Base-by-base conservation (phyloP, 2,888 invertebrate genomes). In the Cephus pulcher region DNA sequence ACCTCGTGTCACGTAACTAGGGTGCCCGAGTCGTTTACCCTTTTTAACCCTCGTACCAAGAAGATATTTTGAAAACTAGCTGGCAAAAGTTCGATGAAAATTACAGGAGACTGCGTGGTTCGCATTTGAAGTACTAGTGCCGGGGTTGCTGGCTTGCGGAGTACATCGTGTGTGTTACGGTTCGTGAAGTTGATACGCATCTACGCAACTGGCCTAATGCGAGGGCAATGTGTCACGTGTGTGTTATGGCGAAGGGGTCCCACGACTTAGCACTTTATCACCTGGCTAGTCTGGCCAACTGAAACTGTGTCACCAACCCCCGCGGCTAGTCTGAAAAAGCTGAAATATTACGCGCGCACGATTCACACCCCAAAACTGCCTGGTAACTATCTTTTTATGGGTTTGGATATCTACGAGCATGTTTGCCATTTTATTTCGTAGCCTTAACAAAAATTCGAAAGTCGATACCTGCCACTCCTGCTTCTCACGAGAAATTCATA, bases 161-260 rank as follows among this genome's bases (percentile, higher is more conserved):
- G 33, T 23, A 71, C 71, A 32, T 71, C 23, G 71, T 32, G 71
- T 71, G 71, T 71, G 71, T 71, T 86, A 89, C 86, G 88, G 85
- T 88, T 84, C 83, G 87, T 80, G 75, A 84, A 85, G 73, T 83
- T 84, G 88, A 88, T 88, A 88, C 82, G 83, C 84, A 89, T 89
- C 87, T 86, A 87, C 84, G 86, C 84, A 83, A 87, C 85, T 82
- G 81, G 81, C 77, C 84, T 84, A 84, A 86, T 85, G 82, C 82
- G 81, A 79, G 82, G 81, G 82, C 82, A 82, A 82, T 83, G 83
- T 80, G 82, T 84, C 84, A 82, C 79, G 75, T 78, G 75, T 78
- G 77, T 77, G 80, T 81, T 82, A 83, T 78, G 80, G 77, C 78
- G 80, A 82, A 83, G 85, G 82, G 84, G 83, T 12, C 35, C 74